Evolutionary conservation across 1,140 invertebrate species (phyloP), one percentile per base, ranked within the genome.

Genomic region (Lucilia sericata): DNA sequence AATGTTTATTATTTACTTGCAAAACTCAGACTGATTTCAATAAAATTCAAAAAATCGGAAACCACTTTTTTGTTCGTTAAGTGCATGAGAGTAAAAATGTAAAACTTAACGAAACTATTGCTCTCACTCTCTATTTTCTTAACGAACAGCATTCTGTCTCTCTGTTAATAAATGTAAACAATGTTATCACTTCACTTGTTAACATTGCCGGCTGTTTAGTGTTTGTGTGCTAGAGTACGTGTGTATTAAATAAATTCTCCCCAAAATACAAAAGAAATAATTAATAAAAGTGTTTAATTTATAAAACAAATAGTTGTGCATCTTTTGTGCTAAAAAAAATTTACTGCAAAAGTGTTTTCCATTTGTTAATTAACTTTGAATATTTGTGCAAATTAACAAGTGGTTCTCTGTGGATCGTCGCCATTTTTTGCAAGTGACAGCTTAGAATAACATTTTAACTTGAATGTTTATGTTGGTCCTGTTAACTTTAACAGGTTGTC

Each of bases 1-100:
- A 70, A 70, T 70, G 65, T 70, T 70, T 70, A 70, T 70, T 12
- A 70, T 70, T 70, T 70, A 21, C 65, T 70, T 70, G 65, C 65
- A 70, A 70, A 70, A 70, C 65, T 19, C 9, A 70, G n/a, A 70
- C 65, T 70, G 65, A 70, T 12, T 70, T 19, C n/a, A 25, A 42
- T 42, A 10, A 70, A 70, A 10, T 70, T 21, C 9, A 70, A 70
- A 21, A 70, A 10, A 70, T 70, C 60, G 60, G 60, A 70, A 78
- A 42, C 30, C n/a, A 5, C 9, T 36, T 42, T 30, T 47, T 14
- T 30, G 75, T 78, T 78, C 75, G 75, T 78, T 42, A 78, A 78
- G 75, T 78, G 75, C 75, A 78, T 78, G 36, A 78, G 30, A 78
- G 30, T 10, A 42, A 42, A n/a, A 42, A 30, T 30, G 25, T 42